Percentiles rank a stretch among this genome's conserved stretches.
Evolutionary conservation across 2,888 invertebrate genomes (phyloP).

Genomic region (Drosophila glabriapex): DNA sequence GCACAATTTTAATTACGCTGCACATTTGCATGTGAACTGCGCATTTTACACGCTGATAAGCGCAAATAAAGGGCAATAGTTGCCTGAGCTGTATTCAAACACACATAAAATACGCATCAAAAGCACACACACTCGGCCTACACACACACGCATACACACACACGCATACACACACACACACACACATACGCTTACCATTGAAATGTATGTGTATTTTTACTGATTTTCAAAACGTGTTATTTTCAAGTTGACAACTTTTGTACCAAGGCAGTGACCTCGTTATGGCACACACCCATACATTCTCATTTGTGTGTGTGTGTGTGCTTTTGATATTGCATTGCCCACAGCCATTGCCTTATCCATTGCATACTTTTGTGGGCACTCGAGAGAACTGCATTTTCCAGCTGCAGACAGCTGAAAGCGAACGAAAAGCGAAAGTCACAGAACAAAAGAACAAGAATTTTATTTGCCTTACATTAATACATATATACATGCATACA

Average conservation of each 20-base stretch:
- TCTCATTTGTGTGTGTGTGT: constrained; percentile 9
- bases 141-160: constrained; percentile 12
- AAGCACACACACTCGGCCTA: constrained; percentile 18
- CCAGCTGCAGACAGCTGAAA: constrained; percentile 29
- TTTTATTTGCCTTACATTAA: constrained; percentile 4
- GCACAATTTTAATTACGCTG: constrained; percentile 81
- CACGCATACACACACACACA: constrained; percentile 17
- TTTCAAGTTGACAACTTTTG: constrained; percentile 82
- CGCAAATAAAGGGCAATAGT: constrained; percentile 76
- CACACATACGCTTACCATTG: constrained; percentile 9
- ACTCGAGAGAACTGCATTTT: constrained; percentile 51
- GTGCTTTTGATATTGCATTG: constrained; percentile 45
- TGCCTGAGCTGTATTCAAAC: constrained; percentile 54
- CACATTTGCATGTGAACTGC: constrained; percentile 81
- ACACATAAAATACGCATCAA: constrained; percentile 36
- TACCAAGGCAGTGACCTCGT: constrained; percentile 80
- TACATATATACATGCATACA: neutral
- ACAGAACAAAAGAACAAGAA: constrained; percentile 33
- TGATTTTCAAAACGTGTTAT: constrained; percentile 73
- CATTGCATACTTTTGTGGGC: constrained; percentile 59
- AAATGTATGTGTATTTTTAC: constrained; percentile 42
- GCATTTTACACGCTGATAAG: constrained; percentile 79
- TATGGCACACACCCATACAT: constrained; percentile 30
- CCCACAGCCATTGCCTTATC: constrained; percentile 41
- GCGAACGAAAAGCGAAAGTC: constrained; percentile 44